These are phyloP conservation scores for Allophyes oxyacanthae DNA, from an alignment of 2,888 invertebrate species.

Conservation along the genomic window DNA sequence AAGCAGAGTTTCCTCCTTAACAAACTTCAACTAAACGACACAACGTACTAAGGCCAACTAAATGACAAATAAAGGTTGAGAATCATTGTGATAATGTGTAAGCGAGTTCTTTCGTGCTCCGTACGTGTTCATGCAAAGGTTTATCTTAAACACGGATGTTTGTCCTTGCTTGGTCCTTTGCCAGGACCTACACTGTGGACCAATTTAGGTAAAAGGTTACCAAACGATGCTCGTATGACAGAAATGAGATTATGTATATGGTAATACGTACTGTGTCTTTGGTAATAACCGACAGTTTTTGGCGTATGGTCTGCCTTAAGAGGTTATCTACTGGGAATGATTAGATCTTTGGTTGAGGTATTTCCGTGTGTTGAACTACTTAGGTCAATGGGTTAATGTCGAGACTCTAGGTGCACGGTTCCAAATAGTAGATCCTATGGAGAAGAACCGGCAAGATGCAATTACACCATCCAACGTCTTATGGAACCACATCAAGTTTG, in stretches of 20 bases:
- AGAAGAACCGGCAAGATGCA: no score
- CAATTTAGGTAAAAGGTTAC: slow-evolving; percentile 54
- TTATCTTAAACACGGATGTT: slow-evolving; percentile 25
- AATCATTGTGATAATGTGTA: slow-evolving; percentile 6
- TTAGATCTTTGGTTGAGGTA: no score
- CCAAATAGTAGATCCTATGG: no score
- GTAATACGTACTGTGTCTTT: slow-evolving; percentile 30
- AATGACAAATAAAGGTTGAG: neutral
- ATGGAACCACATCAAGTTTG: no score
- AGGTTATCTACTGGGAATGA: neutral
- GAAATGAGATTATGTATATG: slow-evolving; percentile 36
- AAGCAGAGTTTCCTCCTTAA: no score
- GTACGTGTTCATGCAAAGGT: slow-evolving; percentile 37
- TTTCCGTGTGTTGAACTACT: no score
- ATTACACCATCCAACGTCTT: no score
- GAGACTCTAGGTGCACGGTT: no score
- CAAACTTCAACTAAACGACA: no score
- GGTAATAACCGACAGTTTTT: slow-evolving; percentile 6
- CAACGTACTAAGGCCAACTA: no score
- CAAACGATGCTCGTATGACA: slow-evolving; percentile 1
- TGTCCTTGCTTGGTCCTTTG: slow-evolving; percentile 39
- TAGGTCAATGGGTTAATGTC: no score
- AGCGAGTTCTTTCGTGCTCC: slow-evolving; percentile 7
- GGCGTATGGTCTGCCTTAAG: slow-evolving; percentile 7
- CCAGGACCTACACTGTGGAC: slow-evolving; percentile 38